Conservation (phyloP, 2,797 vertebrate species). For the Aplochiton taeniatus region DNA sequence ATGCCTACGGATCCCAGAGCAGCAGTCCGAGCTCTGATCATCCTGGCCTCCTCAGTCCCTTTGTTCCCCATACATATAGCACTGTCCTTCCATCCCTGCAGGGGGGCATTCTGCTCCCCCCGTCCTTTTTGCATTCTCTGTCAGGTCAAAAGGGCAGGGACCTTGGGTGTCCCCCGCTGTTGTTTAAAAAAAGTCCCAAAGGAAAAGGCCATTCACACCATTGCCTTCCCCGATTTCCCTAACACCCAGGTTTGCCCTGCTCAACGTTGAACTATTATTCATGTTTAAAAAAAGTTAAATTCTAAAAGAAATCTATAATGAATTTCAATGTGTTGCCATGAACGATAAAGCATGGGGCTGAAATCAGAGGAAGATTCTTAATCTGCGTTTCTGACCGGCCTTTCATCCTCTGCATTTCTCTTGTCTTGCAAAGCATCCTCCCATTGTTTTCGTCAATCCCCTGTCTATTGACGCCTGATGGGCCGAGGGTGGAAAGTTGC, state of each 20-base stretch:
- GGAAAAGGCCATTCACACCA: slow-evolving; percentile 34
- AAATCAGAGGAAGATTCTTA: slow-evolving; percentile 10
- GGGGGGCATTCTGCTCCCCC: slow-evolving; percentile 48
- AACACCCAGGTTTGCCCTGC: not conserved
- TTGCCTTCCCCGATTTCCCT: slow-evolving; percentile 25
- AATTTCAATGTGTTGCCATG: not conserved
- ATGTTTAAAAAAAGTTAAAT: too few species aligned
- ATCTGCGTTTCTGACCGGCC: slow-evolving; percentile 34
- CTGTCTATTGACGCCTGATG: slow-evolving; percentile 57
- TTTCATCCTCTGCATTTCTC: slow-evolving; percentile 45
- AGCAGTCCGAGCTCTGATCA: slow-evolving; percentile 55
- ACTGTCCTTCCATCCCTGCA: slow-evolving; percentile 54
- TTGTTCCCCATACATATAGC: slow-evolving; percentile 61
- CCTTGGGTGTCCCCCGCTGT: slow-evolving; percentile 42
- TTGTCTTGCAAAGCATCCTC: slow-evolving; percentile 66
- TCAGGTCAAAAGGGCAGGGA: slow-evolving; percentile 62
- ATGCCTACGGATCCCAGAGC: slow-evolving; percentile 42
- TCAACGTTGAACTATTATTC: not conserved
- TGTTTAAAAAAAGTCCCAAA: slow-evolving; percentile 52
- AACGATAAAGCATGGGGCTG: not conserved
- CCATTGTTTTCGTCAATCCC: slow-evolving; percentile 55
- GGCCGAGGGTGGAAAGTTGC: slow-evolving; percentile 55
- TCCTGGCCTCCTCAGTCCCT: slow-evolving; percentile 40
- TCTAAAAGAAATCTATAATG: too few species aligned
- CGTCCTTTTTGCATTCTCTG: slow-evolving; percentile 50